Base-by-base conservation (phyloP, 2,113 vertebrate genomes). In the Chionis minor region DNA sequence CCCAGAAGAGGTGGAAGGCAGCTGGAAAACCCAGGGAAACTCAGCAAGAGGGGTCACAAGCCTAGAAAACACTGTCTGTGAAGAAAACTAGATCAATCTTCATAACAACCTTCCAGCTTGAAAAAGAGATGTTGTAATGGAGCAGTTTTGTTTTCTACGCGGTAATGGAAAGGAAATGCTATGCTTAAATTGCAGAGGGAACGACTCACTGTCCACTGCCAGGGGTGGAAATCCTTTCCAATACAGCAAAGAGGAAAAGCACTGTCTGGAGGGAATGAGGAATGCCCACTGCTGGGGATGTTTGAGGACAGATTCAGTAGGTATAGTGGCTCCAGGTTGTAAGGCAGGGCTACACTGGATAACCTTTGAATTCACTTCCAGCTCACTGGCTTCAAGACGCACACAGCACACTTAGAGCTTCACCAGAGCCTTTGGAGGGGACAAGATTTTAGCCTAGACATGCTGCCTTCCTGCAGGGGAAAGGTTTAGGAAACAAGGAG, bases 321-420 rank as follows among this genome's bases (percentile, higher is more conserved):
- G 35, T 15, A 47, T 5, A 45, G 45, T 2, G 7, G 61, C 56
- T 89, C 55, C 52, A 86, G 58, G 63, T 55, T 51, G 49, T 65
- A 69, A 24, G 24, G 59, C 28, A 72, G 71, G 85, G 22, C 16
- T 33, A 38, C 8, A 32, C 5, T 56, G 52, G 49, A 7, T 47
- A 71, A 84, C 44, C 8, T 59, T 59, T 12, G 12, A 72, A 79
- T 58, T 62, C 4, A 26, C 8, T 56, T 44, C 66, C 52, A 87
- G 44, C 13, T 89, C 65, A 33, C n/a, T 40, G 19, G 12, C 55
- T 81, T 30, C 0, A 1, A 59, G 44, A 30, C 18, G 52, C 0
- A 0, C 2, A 3, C 14, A 59, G 14, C 21, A 35, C 35, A 22
- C 19, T 51, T 19, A 27, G 1, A 69, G 30, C n/a, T 84, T 81